These are phyloP conservation scores for Halocaridina rubra DNA, from an alignment of 2,888 invertebrate genomes.

Conservation along the genomic window DNA sequence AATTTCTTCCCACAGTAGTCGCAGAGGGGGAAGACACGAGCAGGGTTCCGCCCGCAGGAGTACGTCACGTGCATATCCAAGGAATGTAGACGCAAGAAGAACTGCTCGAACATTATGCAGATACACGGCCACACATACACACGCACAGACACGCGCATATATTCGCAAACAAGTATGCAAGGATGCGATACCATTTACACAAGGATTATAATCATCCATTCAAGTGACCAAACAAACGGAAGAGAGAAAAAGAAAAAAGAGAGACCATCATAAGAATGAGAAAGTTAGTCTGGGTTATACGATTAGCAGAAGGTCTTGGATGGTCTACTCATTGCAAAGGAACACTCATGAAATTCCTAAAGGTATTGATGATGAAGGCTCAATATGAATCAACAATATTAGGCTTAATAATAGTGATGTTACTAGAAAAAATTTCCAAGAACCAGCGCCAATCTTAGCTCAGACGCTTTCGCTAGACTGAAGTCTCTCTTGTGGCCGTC, in stretches of 20 bases:
- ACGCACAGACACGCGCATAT: slow-evolving; percentile 1
- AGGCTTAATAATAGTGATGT: background rate
- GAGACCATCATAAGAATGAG: slow-evolving; percentile 17
- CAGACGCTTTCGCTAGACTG: slow-evolving; percentile 21
- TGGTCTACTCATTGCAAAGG: no score
- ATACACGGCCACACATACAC: slow-evolving; percentile 4
- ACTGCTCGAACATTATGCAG: slow-evolving; percentile 69
- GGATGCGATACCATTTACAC: background rate
- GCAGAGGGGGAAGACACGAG: slow-evolving; percentile 77
- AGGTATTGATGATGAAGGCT: no score
- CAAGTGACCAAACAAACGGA: background rate
- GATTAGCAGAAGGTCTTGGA: background rate
- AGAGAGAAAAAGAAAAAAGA: slow-evolving; percentile 30
- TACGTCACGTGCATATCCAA: slow-evolving; percentile 82
- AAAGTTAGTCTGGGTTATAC: background rate
- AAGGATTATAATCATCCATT: background rate
- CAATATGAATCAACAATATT: background rate
- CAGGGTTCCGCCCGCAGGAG: slow-evolving; percentile 80
- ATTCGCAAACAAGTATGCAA: background rate
- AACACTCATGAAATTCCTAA: no score
- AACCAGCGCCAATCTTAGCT: background rate
- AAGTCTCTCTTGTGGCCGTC: background rate
- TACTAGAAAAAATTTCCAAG: background rate
- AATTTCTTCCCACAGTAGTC: slow-evolving; percentile 81
- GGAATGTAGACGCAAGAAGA: slow-evolving; percentile 79